A percentile compares a stretch with the other conserved stretches of the same genome.
phyloP scores from a whole-genome alignment of 2,888 invertebrate genomes.

The Pegoplata infirma region DNA sequence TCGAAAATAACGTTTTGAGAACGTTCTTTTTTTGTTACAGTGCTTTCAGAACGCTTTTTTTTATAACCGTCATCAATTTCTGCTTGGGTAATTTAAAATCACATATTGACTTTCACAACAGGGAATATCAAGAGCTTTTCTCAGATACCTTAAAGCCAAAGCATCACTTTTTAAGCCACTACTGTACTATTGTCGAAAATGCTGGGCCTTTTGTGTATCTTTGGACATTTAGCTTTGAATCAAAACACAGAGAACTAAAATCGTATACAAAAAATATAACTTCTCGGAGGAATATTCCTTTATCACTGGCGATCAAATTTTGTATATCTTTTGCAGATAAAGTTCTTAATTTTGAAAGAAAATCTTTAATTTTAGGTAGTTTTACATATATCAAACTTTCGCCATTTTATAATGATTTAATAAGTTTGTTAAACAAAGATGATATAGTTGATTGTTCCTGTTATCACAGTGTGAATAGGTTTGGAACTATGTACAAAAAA shows the following conservation, averaged over 20 bases:
- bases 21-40: no score
- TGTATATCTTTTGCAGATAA: slow-evolving; percentile 10
- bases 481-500: slow-evolving; percentile 8
- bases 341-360: slow-evolving; percentile 27
- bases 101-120: slow-evolving; percentile 29
- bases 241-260: slow-evolving; percentile 43
- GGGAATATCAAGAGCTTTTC: slow-evolving; percentile 29
- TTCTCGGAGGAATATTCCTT: slow-evolving; percentile 8
- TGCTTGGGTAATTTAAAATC: slow-evolving; percentile 39
- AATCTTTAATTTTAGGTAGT: not conserved
- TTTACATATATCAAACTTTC: not conserved
- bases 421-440: not conserved
- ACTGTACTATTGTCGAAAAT: slow-evolving; percentile 29
- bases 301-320: slow-evolving; percentile 19
- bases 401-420: no score
- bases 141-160: slow-evolving; percentile 35
- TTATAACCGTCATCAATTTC: no score
- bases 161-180: slow-evolving; percentile 39
- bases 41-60: no score
- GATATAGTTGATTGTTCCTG: not conserved
- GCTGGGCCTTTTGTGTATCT: slow-evolving; percentile 35
- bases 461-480: not conserved
- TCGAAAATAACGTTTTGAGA: no score
- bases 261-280: slow-evolving; percentile 33
- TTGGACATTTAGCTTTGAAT: slow-evolving; percentile 21